phyloP scores from a whole-genome alignment of 2,113 vertebrate genomes.

The Hemiscyllium ocellatum region DNA sequence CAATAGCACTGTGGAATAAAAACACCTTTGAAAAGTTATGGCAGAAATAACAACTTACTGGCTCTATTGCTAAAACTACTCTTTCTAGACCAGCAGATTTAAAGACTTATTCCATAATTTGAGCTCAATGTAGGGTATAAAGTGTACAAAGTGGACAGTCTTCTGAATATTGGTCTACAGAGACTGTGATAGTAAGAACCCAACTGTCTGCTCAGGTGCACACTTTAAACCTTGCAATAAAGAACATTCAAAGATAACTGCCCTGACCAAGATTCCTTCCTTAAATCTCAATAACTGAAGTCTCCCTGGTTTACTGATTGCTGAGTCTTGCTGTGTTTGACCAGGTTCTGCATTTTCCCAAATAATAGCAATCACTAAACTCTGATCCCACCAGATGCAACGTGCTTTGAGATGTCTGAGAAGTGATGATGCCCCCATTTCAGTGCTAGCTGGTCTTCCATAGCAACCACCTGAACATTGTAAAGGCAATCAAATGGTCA shows the following conservation, averaged over 20 bases:
- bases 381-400: neutral
- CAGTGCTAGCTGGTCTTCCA: neutral
- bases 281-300: neutral
- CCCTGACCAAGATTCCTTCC: neutral
- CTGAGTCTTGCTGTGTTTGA: neutral
- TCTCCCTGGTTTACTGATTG: neutral
- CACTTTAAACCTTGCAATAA: neutral
- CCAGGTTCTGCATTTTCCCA: neutral
- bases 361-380: neutral
- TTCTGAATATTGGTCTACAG: neutral
- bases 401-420: neutral
- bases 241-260: neutral
- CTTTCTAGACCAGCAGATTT: neutral
- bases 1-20: neutral
- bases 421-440: neutral
- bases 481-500: neutral
- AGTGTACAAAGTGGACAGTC: neutral
- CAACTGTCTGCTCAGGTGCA: neutral
- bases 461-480: neutral
- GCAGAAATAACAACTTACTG: neutral
- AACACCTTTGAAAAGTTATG: neutral
- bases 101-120: neutral
- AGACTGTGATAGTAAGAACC: neutral
- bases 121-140: neutral
- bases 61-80: neutral